Evolutionary conservation across 1,140 invertebrate species (phyloP).

Genomic region (Anadara kagoshimensis): DNA sequence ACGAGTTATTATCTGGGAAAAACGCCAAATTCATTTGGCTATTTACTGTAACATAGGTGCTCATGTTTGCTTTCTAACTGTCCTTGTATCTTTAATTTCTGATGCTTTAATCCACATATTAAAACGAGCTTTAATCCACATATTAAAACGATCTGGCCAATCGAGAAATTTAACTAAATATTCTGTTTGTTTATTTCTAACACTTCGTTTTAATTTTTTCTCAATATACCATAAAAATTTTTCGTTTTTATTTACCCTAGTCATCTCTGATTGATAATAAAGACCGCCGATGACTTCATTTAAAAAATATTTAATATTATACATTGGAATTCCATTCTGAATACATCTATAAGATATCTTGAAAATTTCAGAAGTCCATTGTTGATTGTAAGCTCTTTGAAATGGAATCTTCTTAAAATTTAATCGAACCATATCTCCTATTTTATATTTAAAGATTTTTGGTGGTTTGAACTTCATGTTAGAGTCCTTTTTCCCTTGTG

Average conservation of each 20-base stretch:
- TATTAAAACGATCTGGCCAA: neutral
- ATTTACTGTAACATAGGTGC: neutral
- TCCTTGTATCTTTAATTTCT: neutral
- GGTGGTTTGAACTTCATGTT: neutral
- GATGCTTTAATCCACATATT: neutral
- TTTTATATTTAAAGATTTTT: constrained; percentile 2
- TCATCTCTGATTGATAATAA: constrained; percentile 5
- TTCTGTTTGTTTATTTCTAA: neutral
- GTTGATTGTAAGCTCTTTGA: constrained; percentile 10
- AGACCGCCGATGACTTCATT: neutral
- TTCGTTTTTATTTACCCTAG: constrained; percentile 7
- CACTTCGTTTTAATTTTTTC: neutral
- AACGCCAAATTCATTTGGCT: neutral
- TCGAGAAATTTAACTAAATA: constrained; percentile 5
- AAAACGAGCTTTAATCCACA: neutral
- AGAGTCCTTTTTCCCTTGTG: neutral
- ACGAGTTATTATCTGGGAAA: neutral
- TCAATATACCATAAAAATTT: constrained; percentile 14
- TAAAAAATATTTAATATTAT: constrained; percentile 10
- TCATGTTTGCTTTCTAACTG: neutral
- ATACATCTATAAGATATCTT: constrained; percentile 1
- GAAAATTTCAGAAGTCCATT: constrained; percentile 25
- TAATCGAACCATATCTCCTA: constrained; percentile 20
- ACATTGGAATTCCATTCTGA: constrained; percentile 18
- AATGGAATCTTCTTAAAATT: neutral